phyloP scores from a whole-genome alignment of 2,888 invertebrate species.

The Stomorhina lunata region DNA sequence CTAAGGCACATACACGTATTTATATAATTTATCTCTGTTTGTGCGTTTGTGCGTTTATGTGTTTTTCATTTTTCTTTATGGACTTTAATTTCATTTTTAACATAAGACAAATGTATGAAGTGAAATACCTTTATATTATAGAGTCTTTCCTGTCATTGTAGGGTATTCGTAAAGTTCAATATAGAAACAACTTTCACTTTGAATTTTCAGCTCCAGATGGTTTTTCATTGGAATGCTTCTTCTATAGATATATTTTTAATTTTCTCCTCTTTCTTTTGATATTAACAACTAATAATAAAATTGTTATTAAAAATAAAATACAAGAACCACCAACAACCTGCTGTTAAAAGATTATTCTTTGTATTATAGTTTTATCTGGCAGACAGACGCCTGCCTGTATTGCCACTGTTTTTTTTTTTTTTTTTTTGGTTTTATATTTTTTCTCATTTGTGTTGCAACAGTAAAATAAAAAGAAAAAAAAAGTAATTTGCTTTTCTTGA shows the following conservation, averaged over 20 bases:
- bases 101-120: no score
- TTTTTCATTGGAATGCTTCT: background rate
- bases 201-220: background rate
- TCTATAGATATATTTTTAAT: background rate
- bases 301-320: background rate
- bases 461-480: background rate
- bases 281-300: slow-evolving; percentile 18
- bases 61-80: no score
- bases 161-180: background rate
- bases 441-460: no score
- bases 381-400: background rate
- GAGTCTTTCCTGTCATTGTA: no score
- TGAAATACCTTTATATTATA: no score
- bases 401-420: background rate
- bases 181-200: background rate
- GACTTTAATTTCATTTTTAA: no score
- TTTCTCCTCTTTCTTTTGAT: background rate
- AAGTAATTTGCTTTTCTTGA: slow-evolving; percentile 49
- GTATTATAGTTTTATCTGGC: background rate
- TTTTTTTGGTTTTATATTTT: slow-evolving; percentile 5
- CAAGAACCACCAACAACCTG: slow-evolving; percentile 9
- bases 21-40: no score
- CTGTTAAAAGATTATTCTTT: slow-evolving; percentile 1
- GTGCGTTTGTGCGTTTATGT: no score
- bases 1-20: no score